Evolutionary conservation across 2,113 vertebrate genomes (phyloP), one percentile per base, ranked within the genome.

Genomic region (Trogon surrucura): DNA sequence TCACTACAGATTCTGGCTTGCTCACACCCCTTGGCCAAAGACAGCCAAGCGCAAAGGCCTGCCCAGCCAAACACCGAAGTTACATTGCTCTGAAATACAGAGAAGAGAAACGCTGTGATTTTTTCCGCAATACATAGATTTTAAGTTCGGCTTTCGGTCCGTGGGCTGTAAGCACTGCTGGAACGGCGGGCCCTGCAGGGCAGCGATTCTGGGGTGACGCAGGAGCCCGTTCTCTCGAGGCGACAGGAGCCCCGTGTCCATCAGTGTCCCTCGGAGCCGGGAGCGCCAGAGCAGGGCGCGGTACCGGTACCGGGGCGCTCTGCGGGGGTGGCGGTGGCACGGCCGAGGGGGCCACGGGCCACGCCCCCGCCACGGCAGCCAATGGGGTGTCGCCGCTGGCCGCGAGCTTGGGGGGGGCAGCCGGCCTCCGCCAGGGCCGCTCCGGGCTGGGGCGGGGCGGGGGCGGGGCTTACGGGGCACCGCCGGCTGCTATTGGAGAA

Each of bases 1-100:
- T 15, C 1, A 26, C 61, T 6, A 8, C 1, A 1, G 23, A 1
- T 54, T 16, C 65, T 25, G 13, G 0, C 51, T 38, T 73, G 2
- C 69, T 47, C 85, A 6, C 41, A 9, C 14, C 44, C 27, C 95
- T 23, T 2, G 69, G 19, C 58, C 5, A 27, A 38, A 13, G 41
- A 5, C 16, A 22, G 78, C 56, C 16, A 1, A 47, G 48, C 73
- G 26, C 57, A 62, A 80, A 51, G 57, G 11, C 60, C 62, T 3
- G 36, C 11, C 3, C 2, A 44, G 11, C 32, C 32, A 0, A 11
- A 26, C 30, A 14, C 60, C 30, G 0, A 25, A 11, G 20, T 47
- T 9, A 21, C 8, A 1, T 8, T 2, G 30, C 60, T 66, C 3
- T 2, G 7, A 36, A 57, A 30, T 1, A 12, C 19, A 8, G 53